A percentile compares a stretch with the other conserved stretches of the same genome.
Evolutionary conservation across 2,888 invertebrate genomes (phyloP).

Genomic region (Rhagonycha fulva): DNA sequence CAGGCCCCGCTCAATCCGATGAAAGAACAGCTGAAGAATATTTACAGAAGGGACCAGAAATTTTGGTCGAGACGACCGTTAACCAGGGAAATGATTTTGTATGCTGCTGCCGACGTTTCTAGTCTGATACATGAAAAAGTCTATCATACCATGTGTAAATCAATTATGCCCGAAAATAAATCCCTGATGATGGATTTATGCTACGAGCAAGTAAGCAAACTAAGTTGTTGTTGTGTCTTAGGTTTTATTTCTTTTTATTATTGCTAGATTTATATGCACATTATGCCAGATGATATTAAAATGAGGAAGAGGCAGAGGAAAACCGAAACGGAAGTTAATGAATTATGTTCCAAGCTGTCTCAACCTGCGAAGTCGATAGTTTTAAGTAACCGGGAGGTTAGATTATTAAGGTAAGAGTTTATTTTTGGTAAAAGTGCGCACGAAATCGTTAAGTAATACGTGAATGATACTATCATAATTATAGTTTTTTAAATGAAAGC

Average conservation of each 20-base stretch:
- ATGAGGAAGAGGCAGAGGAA: constrained; percentile 86
- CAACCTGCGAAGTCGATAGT: constrained; percentile 86
- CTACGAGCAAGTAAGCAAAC: constrained; percentile 70
- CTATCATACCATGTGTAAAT: constrained; percentile 72
- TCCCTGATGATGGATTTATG: constrained; percentile 81
- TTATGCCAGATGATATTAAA: constrained; percentile 84
- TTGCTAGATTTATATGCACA: constrained; percentile 71
- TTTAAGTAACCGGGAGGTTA: constrained; percentile 88
- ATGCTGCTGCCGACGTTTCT: constrained; percentile 87
- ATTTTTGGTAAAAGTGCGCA: neutral
- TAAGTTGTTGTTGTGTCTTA: constrained; percentile 37
- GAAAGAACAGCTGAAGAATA: constrained; percentile 87
- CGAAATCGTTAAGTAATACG: too few relatives aligned
- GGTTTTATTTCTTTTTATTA: neutral
- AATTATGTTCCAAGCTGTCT: constrained; percentile 79
- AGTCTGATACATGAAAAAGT: constrained; percentile 85
- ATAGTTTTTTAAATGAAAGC: too few relatives aligned
- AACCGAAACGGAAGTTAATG: constrained; percentile 88
- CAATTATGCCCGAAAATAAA: constrained; percentile 73
- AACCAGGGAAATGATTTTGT: constrained; percentile 88
- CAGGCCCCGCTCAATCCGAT: constrained; percentile 87
- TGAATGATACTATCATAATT: too few relatives aligned
- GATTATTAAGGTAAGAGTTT: constrained; percentile 71
- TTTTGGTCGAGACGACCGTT: constrained; percentile 90
- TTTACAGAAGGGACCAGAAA: constrained; percentile 79